These are phyloP conservation scores for Synanthedon vespiformis DNA, from an alignment of 2,888 invertebrate species.

Conservation along the genomic window DNA sequence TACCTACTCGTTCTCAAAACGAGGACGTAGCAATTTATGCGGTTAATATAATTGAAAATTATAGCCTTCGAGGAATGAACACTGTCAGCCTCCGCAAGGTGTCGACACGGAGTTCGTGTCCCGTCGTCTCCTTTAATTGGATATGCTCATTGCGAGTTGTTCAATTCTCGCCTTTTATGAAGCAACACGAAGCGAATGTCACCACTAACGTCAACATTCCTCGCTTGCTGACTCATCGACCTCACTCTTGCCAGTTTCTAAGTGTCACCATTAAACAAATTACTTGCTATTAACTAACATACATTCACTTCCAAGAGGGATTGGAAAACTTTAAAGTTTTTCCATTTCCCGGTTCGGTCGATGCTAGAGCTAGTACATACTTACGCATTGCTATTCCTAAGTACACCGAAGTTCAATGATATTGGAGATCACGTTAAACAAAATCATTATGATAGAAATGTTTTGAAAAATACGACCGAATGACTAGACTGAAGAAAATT, in stretches of 20 bases:
- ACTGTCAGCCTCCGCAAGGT: constrained; percentile 35
- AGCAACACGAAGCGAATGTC: constrained; percentile 19
- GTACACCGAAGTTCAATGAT: too few species aligned
- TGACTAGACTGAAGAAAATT: too few species aligned
- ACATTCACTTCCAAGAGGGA: too few species aligned
- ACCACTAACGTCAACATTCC: constrained; percentile 24
- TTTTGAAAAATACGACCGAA: background rate
- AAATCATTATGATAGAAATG: too few species aligned
- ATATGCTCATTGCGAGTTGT: constrained; percentile 40
- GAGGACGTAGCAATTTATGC: constrained; percentile 12
- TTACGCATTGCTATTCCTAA: too few species aligned
- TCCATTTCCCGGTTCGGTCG: background rate
- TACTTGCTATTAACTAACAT: background rate
- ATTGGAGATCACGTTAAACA: too few species aligned
- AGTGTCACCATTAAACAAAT: background rate
- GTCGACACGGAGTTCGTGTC: constrained; percentile 47
- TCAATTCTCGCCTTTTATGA: constrained; percentile 33
- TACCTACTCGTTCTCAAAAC: constrained; percentile 11
- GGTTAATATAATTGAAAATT: constrained; percentile 46
- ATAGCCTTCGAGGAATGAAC: constrained; percentile 37
- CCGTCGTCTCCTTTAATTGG: constrained; percentile 48
- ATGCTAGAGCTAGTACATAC: too few species aligned
- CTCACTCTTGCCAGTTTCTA: constrained; percentile 5
- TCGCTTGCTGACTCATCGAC: constrained; percentile 23
- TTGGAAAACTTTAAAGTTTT: too few species aligned